Evolutionary conservation across 2,888 invertebrate genomes (phyloP).

Genomic region (Idaea aversata): DNA sequence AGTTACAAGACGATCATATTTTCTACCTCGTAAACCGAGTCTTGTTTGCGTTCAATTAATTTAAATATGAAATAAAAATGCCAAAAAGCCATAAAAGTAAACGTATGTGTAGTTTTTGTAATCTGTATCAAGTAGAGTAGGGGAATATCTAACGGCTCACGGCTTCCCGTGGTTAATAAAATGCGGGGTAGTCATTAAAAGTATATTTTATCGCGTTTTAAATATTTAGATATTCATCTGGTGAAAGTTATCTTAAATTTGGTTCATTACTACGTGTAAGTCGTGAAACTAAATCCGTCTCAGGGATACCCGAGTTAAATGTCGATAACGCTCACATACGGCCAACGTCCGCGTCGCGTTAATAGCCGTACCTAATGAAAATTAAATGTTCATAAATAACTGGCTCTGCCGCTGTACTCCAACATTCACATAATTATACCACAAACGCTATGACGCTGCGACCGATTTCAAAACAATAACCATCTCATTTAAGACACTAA

Average conservation of each 20-base stretch:
- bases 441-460: slow-evolving; percentile 12
- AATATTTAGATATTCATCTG: slow-evolving; percentile 77
- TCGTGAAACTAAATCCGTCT: slow-evolving; percentile 63
- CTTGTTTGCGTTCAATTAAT: slow-evolving; percentile 75
- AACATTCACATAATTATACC: slow-evolving; percentile 4
- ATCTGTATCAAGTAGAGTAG: slow-evolving; percentile 59
- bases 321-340: slow-evolving; percentile 26
- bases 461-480: slow-evolving; percentile 19
- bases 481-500: slow-evolving; percentile 12
- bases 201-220: slow-evolving; percentile 76
- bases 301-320: slow-evolving; percentile 26
- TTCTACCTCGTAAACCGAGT: slow-evolving; percentile 53
- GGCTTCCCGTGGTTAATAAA: slow-evolving; percentile 65
- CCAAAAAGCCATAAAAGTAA: slow-evolving; percentile 60
- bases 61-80: slow-evolving; percentile 66
- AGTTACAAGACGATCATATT: slow-evolving; percentile 51
- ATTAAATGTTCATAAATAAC: slow-evolving; percentile 30
- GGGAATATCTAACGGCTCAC: slow-evolving; percentile 38
- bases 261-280: slow-evolving; percentile 58
- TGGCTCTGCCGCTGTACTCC: slow-evolving; percentile 22
- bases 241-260: slow-evolving; percentile 72
- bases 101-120: slow-evolving; percentile 65
- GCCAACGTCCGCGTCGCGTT: slow-evolving; percentile 23
- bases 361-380: slow-evolving; percentile 31
- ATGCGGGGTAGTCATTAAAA: slow-evolving; percentile 72